A percentile compares a stretch with the other conserved stretches of the same genome.
These are phyloP conservation scores for Malacoraja senta DNA, from an alignment of 2,797 vertebrate genomes.

Conservation along the genomic window DNA sequence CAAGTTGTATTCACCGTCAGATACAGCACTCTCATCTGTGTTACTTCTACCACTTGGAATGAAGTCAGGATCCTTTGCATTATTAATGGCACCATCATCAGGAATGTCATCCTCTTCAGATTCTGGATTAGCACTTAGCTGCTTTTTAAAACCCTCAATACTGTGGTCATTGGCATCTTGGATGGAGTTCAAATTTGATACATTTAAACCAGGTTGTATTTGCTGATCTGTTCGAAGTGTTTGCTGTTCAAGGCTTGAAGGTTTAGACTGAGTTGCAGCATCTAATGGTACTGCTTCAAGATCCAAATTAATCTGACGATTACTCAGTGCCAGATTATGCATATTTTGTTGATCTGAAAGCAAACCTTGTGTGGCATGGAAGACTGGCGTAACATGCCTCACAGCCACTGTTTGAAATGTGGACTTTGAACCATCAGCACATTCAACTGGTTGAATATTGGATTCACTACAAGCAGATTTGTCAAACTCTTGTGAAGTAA, in stretches of 20 bases:
- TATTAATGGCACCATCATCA: slow-evolving; percentile 58
- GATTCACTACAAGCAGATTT: slow-evolving; percentile 75
- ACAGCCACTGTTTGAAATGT: slow-evolving; percentile 76
- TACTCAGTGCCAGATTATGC: slow-evolving; percentile 73
- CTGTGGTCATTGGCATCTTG: slow-evolving; percentile 60
- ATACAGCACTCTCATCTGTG: slow-evolving; percentile 62
- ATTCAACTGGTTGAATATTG: slow-evolving; percentile 67
- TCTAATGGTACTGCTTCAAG: slow-evolving; percentile 55
- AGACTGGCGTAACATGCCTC: slow-evolving; percentile 72
- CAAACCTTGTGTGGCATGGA: slow-evolving; percentile 66
- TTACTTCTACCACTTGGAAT: slow-evolving; percentile 64
- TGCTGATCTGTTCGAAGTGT: slow-evolving; percentile 59
- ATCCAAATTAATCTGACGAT: slow-evolving; percentile 69
- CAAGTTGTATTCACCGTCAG: slow-evolving; percentile 64
- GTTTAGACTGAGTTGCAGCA: slow-evolving; percentile 55
- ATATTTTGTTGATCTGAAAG: slow-evolving; percentile 69
- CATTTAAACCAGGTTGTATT: slow-evolving; percentile 52
- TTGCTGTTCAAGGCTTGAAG: slow-evolving; percentile 58
- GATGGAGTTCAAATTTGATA: slow-evolving; percentile 52
- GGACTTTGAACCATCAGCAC: slow-evolving; percentile 68
- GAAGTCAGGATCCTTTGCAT: slow-evolving; percentile 63
- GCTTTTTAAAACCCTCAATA: slow-evolving; percentile 54
- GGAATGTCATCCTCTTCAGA: slow-evolving; percentile 58
- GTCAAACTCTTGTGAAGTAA: slow-evolving; percentile 86
- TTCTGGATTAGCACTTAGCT: slow-evolving; percentile 52